Evolutionary conservation across 2,113 vertebrate genomes (phyloP), one percentile per base, ranked within the genome.

Genomic region (Scomber scombrus): DNA sequence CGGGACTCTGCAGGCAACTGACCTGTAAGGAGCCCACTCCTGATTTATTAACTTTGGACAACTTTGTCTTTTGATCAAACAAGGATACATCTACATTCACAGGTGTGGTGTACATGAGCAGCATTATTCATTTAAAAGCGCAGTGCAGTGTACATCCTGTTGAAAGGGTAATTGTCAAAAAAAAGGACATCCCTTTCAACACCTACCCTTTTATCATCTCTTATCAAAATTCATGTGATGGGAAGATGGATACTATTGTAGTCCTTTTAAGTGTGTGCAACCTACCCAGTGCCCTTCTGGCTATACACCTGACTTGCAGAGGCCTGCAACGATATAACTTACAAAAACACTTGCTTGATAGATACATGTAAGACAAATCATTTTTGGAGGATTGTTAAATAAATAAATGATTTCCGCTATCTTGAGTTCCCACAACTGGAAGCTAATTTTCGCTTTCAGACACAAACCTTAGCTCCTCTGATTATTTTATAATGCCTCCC

Each of bases 401-500:
- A 26, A 26, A 75, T 55, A 76, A 74, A 55, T 62, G 70, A 34
- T 56, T 77, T 73, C 26, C 60, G 45, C 52, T 47, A 58, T 82
- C 84, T 86, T 61, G 31, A 61, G 56, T 56, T 89, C 34, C 81
- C 23, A 34, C 54, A 51, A 58, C 52, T 80, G 70, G 69, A 64
- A 79, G 82, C 72, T 76, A 61, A 88, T 87, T 91, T 76, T 80
- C 77, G 66, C 82, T 70, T 65, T 66, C 47, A 80, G 46, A 87
- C 84, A 73, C 63, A 54, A 80, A 54, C 80, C 65, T 78, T 0
- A 16, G 62, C 86, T 66, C 70, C 43, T 85, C 75, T 78, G 85
- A 87, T 89, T 82, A 86, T 89, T 88, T 86, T 65, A 82, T 76
- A 86, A 88, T 72, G 80, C 76, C 46, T 87, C 69, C 69, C 79